phyloP scores from a whole-genome alignment of 2,888 invertebrate genomes.

The Agriopis aurantiaria region DNA sequence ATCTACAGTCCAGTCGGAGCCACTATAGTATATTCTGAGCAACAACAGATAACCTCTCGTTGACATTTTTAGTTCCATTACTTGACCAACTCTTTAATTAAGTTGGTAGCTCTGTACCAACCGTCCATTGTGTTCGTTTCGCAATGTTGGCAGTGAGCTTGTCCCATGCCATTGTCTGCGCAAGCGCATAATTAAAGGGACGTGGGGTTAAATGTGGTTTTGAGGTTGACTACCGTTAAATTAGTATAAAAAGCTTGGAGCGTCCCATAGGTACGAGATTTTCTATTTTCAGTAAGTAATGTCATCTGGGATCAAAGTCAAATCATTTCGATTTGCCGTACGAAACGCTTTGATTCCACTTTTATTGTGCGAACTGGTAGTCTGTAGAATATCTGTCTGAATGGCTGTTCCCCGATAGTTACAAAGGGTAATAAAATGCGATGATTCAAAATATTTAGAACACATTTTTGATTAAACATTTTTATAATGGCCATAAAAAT shows the following conservation, averaged over 20 bases:
- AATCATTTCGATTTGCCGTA: too few species aligned
- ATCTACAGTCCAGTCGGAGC: not conserved
- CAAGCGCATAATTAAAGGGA: conserved; percentile 35
- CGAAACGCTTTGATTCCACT: too few species aligned
- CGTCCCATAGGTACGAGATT: too few species aligned
- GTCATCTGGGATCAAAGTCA: too few species aligned
- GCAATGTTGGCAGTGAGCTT: conserved; percentile 49
- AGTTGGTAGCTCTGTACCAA: conserved; percentile 15
- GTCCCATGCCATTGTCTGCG: conserved; percentile 57
- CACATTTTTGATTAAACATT: too few species aligned
- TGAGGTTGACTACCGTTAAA: conserved; percentile 4
- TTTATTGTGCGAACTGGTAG: too few species aligned
- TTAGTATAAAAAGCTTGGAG: not conserved
- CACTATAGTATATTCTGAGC: not conserved
- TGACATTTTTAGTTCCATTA: not conserved
- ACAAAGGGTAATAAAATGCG: too few species aligned
- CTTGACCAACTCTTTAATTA: not conserved
- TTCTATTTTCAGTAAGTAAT: too few species aligned
- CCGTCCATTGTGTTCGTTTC: conserved; percentile 53
- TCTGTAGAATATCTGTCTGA: too few species aligned
- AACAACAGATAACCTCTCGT: not conserved
- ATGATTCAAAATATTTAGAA: too few species aligned
- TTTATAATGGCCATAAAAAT: too few species aligned
- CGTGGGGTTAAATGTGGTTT: conserved; percentile 15
- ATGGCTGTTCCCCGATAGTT: too few species aligned